Conservation (phyloP, 2,888 invertebrate genomes). For the Nysson spinosus region DNA sequence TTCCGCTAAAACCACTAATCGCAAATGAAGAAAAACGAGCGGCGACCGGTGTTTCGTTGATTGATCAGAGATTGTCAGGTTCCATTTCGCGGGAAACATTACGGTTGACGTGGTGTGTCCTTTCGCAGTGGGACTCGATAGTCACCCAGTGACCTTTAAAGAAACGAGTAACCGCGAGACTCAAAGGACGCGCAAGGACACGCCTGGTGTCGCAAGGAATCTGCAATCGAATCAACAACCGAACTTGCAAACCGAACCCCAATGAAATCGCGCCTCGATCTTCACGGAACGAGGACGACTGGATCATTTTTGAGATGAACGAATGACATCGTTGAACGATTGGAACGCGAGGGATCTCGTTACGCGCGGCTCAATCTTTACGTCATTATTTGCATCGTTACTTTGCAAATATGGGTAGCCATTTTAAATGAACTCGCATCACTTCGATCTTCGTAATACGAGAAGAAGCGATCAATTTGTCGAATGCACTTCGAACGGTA, state of each 20-base stretch:
- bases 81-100: background rate
- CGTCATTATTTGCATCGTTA: no score
- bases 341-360: no score
- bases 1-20: conserved; percentile 11
- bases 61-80: conserved; percentile 12
- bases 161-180: background rate
- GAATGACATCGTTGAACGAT: no score
- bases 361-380: no score
- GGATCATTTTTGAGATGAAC: background rate
- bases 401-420: no score
- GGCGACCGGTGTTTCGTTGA: conserved; percentile 4
- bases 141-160: conserved; percentile 11
- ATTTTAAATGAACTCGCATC: no score
- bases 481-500: no score
- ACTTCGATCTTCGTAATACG: no score
- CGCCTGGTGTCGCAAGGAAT: conserved; percentile 16
- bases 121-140: conserved; percentile 15
- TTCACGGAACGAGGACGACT: background rate
- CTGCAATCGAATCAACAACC: conserved; percentile 8
- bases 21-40: conserved; percentile 10
- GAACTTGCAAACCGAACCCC: no score
- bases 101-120: background rate
- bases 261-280: background rate
- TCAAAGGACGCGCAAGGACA: conserved; percentile 2
- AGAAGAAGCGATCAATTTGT: no score